Evolutionary conservation across 2,797 vertebrate species (phyloP).

Genomic region (Notamacropus eugenii): DNA sequence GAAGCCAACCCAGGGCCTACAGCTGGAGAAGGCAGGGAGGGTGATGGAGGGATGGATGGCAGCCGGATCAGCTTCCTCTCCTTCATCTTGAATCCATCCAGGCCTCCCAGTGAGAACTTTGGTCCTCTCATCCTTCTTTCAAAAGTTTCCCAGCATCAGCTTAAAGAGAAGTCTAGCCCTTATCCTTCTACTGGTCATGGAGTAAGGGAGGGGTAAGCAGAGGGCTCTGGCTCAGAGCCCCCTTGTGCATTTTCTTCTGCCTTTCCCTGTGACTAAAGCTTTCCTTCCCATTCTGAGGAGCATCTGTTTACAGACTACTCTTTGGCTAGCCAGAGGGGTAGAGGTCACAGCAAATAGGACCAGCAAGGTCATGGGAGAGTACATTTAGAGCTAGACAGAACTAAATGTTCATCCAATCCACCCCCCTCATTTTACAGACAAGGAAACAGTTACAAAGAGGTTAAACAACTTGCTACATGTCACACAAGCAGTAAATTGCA

Average conservation of each 20-base stretch:
- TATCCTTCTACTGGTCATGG: background rate
- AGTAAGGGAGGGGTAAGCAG: background rate
- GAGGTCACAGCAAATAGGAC: background rate
- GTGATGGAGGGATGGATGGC: background rate
- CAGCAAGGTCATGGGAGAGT: background rate
- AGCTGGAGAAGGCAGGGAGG: constrained; percentile 3
- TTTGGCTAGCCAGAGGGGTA: background rate
- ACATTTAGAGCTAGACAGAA: background rate
- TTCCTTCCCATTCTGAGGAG: background rate
- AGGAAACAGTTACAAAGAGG: background rate
- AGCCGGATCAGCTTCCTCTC: background rate
- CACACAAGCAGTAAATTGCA: background rate
- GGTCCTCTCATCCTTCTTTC: background rate
- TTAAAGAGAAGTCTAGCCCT: background rate
- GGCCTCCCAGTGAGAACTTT: background rate
- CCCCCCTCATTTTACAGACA: background rate
- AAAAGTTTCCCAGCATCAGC: background rate
- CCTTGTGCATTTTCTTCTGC: background rate
- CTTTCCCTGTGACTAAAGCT: background rate
- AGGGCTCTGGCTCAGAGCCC: background rate
- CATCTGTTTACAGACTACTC: background rate
- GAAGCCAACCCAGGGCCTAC: constrained; percentile 9
- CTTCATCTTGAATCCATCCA: background rate
- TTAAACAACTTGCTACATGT: background rate
- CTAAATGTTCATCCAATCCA: background rate